These are phyloP conservation scores for Cladopsammia gracilis DNA, from an alignment of 64 coral and sea anemone species.

Conservation along the genomic window DNA sequence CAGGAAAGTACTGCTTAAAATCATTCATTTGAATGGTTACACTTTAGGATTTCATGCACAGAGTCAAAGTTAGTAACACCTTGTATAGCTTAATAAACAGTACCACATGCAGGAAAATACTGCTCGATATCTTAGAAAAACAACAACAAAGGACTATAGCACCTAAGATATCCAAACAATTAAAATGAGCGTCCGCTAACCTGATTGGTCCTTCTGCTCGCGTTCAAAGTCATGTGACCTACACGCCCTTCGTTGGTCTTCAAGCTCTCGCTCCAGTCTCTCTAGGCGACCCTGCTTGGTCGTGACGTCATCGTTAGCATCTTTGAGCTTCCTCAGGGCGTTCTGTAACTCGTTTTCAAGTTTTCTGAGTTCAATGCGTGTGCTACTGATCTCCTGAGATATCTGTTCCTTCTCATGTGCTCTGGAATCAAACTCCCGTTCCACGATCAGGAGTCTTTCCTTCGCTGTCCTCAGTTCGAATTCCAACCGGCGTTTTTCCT, in stretches of 20 bases:
- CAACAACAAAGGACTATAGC: too few species aligned
- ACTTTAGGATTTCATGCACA: too few species aligned
- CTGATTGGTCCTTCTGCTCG: slow-evolving; percentile 13
- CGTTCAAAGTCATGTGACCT: slow-evolving; percentile 16
- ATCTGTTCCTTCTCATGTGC: slow-evolving; percentile 17
- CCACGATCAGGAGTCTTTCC: slow-evolving; percentile 44
- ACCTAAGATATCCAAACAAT: too few species aligned
- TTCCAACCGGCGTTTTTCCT: slow-evolving; percentile 57
- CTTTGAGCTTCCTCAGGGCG: slow-evolving; percentile 51
- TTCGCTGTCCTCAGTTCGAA: slow-evolving; percentile 61
- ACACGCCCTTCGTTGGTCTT: slow-evolving; percentile 35
- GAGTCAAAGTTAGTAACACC: too few species aligned
- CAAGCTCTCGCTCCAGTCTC: slow-evolving; percentile 74
- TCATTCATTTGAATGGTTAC: too few species aligned
- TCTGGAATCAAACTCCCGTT: slow-evolving; percentile 35
- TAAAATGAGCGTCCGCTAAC: background rate
- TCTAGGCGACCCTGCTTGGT: slow-evolving; percentile 55
- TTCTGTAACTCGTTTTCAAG: slow-evolving; percentile 70
- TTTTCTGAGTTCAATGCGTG: slow-evolving; percentile 47
- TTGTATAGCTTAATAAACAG: too few species aligned
- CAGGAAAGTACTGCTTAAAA: too few species aligned
- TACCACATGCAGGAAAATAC: too few species aligned
- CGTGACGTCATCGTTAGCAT: slow-evolving; percentile 55
- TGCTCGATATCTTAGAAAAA: too few species aligned
- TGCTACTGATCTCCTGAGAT: slow-evolving; percentile 47